Evolutionary conservation across 2,113 vertebrate genomes (phyloP).

Genomic region (Prinia subflava): DNA sequence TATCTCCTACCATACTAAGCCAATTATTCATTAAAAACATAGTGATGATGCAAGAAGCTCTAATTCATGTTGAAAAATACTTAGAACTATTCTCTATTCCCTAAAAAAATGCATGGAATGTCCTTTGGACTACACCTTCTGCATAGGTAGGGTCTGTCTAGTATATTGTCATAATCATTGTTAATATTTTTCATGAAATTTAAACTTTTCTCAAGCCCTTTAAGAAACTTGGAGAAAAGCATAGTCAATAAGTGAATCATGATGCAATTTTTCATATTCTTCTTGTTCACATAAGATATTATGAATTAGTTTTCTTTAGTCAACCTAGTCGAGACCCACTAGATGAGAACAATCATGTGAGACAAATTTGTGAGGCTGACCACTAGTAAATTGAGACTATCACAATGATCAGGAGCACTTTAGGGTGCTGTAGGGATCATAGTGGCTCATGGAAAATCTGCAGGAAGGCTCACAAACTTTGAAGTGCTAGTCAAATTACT

Average conservation of each 20-base stretch:
- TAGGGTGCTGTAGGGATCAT: not conserved
- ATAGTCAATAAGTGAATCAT: not conserved
- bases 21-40: not conserved
- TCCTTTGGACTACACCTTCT: not conserved
- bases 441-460: not conserved
- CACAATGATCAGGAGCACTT: not conserved
- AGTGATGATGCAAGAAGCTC: not conserved
- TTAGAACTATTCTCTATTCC: not conserved
- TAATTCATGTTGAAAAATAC: not conserved
- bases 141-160: not conserved
- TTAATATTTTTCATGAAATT: not conserved
- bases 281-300: not conserved
- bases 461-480: conserved; percentile 4
- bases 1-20: not conserved
- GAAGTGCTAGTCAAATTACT: conserved; percentile 14
- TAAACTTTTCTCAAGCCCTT: not conserved
- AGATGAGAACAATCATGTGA: not conserved
- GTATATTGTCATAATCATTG: not conserved
- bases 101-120: not conserved
- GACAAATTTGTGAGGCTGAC: not conserved
- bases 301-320: not conserved
- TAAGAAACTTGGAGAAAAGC: not conserved
- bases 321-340: not conserved
- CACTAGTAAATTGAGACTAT: not conserved
- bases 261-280: not conserved